These are phyloP conservation scores for Phaethon lepturus DNA, from an alignment of 2,113 vertebrate species.

Conservation along the genomic window DNA sequence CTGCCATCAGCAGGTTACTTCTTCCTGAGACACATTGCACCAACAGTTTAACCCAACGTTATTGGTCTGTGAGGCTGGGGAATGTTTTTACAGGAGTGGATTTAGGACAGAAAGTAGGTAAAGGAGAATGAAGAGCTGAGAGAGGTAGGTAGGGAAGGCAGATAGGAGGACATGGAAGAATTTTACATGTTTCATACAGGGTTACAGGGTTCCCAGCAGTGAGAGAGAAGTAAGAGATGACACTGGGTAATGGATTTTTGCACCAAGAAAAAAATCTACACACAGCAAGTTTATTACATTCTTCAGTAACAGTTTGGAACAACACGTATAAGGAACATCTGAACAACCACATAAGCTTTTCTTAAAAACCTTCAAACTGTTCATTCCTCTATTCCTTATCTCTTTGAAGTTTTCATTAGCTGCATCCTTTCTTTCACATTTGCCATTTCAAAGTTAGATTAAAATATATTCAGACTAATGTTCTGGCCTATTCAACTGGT, in stretches of 20 bases:
- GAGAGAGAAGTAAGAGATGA: background rate
- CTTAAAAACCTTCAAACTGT: background rate
- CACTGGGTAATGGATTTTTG: background rate
- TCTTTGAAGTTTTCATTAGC: background rate
- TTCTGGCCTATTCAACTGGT: background rate
- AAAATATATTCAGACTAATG: background rate
- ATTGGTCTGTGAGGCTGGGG: rapidly evolving
- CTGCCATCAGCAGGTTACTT: background rate
- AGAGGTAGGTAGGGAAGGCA: background rate
- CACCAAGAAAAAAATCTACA: background rate
- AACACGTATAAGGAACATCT: background rate
- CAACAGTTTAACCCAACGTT: rapidly evolving
- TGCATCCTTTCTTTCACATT: background rate
- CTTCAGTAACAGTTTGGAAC: background rate
- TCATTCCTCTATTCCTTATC: background rate
- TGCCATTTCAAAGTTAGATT: background rate
- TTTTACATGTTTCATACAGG: background rate
- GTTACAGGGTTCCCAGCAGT: background rate
- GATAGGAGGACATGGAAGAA: background rate
- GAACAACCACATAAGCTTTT: background rate
- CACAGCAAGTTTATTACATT: background rate
- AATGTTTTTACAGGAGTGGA: background rate
- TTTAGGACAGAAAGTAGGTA: background rate
- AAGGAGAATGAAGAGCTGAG: background rate
- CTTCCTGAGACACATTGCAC: background rate